Percentiles rank a stretch among this genome's conserved stretches.
Evolutionary conservation across 2,113 vertebrate species (phyloP).

Genomic region (Nematolebias whitei): DNA sequence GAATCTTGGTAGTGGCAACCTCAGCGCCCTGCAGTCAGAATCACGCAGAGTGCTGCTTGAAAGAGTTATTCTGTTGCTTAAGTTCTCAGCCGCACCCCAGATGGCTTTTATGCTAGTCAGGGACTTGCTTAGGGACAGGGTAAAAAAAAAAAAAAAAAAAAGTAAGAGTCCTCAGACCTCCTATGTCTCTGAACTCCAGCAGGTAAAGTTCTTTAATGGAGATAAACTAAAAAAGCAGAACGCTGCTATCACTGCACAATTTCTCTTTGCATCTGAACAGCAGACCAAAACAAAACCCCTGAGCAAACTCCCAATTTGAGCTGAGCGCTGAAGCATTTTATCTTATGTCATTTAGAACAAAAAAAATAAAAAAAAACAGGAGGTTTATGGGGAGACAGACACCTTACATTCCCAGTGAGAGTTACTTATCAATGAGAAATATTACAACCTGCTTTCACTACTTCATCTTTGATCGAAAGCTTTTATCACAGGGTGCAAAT

Average conservation of each 20-base stretch:
- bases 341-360: neutral
- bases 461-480: constrained; percentile 47
- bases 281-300: constrained; percentile 17
- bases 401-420: neutral
- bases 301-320: constrained; percentile 1
- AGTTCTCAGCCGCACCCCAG: constrained; percentile 66
- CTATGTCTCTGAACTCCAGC: constrained; percentile 59
- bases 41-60: constrained; percentile 67
- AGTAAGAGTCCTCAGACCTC: constrained; percentile 48
- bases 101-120: constrained; percentile 69
- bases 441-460: constrained; percentile 31
- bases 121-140: constrained; percentile 53
- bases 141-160: too few relatives aligned
- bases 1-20: constrained; percentile 54
- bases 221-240: constrained; percentile 38
- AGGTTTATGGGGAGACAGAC: too few relatives aligned
- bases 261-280: constrained; percentile 43
- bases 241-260: constrained; percentile 41
- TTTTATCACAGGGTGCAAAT: constrained; percentile 35
- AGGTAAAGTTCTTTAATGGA: constrained; percentile 53
- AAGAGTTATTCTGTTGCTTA: constrained; percentile 73
- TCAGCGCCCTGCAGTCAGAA: constrained; percentile 61
- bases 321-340: neutral
- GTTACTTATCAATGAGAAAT: neutral
- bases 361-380: neutral